Evolutionary conservation across 2,888 invertebrate species (phyloP).

Genomic region (Campaea margaritaria): DNA sequence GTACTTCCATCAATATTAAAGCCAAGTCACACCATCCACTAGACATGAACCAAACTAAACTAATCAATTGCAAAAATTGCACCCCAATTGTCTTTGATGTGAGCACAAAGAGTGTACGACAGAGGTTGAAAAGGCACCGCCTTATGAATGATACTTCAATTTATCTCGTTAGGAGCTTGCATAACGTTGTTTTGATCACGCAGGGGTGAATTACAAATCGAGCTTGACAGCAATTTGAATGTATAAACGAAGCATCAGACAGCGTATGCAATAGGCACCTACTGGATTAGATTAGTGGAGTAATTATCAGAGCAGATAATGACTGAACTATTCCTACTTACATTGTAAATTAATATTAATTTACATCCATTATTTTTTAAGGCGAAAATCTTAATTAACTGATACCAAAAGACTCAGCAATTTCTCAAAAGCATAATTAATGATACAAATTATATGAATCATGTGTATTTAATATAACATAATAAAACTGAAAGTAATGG

Average conservation of each 20-base stretch:
- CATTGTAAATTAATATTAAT: no score
- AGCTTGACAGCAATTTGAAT: conserved; percentile 36
- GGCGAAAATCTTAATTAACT: no score
- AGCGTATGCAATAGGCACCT: conserved; percentile 26
- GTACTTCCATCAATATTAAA: conserved; percentile 4
- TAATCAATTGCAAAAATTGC: conserved; percentile 36
- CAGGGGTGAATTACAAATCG: conserved; percentile 65
- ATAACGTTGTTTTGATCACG: conserved; percentile 58
- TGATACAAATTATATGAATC: no score
- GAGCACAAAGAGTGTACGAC: conserved; percentile 47
- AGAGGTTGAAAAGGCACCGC: conserved; percentile 63
- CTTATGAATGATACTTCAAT: conserved; percentile 61
- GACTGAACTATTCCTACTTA: no score
- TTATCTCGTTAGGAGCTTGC: conserved; percentile 65
- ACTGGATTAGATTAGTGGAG: conserved; percentile 25
- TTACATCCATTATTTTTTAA: no score
- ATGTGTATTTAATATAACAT: no score
- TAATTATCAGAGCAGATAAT: not conserved
- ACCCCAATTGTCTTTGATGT: conserved; percentile 58
- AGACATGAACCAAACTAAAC: conserved; percentile 23
- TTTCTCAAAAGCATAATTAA: no score
- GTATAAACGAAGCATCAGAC: conserved; percentile 34
- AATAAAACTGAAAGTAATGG: no score
- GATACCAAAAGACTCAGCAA: no score
- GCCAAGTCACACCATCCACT: conserved; percentile 18